Evolutionary conservation across 2,113 vertebrate species (phyloP).

Genomic region (Laterallus jamaicensis): DNA sequence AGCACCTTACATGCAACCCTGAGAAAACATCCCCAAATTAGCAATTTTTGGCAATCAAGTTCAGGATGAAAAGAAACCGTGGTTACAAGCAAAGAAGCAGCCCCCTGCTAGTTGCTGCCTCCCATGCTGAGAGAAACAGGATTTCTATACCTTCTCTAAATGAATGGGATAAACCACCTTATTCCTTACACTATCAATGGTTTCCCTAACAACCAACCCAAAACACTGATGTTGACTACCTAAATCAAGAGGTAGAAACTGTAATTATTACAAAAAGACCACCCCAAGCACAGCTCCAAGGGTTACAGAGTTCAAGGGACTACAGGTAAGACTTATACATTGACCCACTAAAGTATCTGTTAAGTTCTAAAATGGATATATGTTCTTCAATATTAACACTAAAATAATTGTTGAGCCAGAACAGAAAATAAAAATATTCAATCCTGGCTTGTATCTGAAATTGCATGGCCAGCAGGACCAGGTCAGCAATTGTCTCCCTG

Average conservation of each 20-base stretch:
- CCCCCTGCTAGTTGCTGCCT: not conserved
- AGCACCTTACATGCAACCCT: not conserved
- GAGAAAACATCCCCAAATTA: not conserved
- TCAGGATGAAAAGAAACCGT: not conserved
- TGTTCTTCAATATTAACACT: not conserved
- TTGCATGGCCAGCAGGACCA: no score
- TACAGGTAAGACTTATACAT: not conserved
- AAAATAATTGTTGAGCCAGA: not conserved
- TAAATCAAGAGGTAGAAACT: not conserved
- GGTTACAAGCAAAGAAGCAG: not conserved
- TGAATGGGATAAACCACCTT: not conserved
- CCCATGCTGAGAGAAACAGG: not conserved
- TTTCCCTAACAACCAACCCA: not conserved
- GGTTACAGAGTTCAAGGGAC: not conserved
- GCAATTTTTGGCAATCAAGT: rapidly evolving
- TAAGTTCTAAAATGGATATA: not conserved
- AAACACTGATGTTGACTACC: not conserved
- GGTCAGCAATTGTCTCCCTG: no score
- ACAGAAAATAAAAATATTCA: not conserved
- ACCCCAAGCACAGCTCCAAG: not conserved
- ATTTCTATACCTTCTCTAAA: not conserved
- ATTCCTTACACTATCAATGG: not conserved
- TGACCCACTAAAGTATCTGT: not conserved
- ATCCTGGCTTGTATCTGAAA: no score
- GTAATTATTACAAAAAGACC: not conserved